Percentiles rank a stretch among this genome's conserved stretches.
Conservation (phyloP, 2,888 invertebrate genomes). For the Ennomos quercinarius region DNA sequence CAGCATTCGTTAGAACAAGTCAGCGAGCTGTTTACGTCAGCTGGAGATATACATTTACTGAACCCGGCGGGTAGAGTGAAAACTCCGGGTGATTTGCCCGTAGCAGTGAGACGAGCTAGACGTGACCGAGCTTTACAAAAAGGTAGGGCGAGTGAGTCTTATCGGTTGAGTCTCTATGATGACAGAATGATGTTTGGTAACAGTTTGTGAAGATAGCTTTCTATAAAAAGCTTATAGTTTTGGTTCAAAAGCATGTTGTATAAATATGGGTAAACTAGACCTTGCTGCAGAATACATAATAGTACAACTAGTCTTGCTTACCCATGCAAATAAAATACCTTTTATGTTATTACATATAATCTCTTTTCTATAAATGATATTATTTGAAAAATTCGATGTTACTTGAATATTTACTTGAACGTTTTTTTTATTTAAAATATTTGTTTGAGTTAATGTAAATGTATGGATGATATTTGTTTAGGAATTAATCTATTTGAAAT, state of each 20-base stretch:
- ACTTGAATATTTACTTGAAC: too few species aligned
- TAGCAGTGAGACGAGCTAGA: conserved; percentile 89
- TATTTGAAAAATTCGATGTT: too few species aligned
- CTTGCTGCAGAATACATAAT: too few species aligned
- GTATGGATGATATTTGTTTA: too few species aligned
- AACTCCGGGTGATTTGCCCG: conserved; percentile 93
- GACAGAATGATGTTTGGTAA: conserved; percentile 94
- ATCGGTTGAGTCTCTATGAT: conserved; percentile 94
- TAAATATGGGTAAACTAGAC: background rate
- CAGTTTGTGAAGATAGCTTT: conserved; percentile 58
- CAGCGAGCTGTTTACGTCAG: conserved; percentile 89
- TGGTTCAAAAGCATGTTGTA: background rate
- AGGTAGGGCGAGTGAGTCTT: conserved; percentile 79
- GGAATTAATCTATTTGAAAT: too few species aligned
- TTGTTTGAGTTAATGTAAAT: too few species aligned
- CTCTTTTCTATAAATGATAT: too few species aligned
- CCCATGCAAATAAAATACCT: too few species aligned
- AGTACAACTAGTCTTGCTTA: too few species aligned
- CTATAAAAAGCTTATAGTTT: background rate
- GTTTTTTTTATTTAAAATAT: too few species aligned
- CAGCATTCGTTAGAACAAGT: conserved; percentile 92
- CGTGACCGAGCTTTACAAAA: conserved; percentile 86
- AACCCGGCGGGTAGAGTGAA: conserved; percentile 92
- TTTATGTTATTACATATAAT: too few species aligned
- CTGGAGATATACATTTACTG: conserved; percentile 87